Percentiles rank a stretch among this genome's conserved stretches.
phyloP scores from a whole-genome alignment of 2,113 vertebrate species.

The Cebus imitator region DNA sequence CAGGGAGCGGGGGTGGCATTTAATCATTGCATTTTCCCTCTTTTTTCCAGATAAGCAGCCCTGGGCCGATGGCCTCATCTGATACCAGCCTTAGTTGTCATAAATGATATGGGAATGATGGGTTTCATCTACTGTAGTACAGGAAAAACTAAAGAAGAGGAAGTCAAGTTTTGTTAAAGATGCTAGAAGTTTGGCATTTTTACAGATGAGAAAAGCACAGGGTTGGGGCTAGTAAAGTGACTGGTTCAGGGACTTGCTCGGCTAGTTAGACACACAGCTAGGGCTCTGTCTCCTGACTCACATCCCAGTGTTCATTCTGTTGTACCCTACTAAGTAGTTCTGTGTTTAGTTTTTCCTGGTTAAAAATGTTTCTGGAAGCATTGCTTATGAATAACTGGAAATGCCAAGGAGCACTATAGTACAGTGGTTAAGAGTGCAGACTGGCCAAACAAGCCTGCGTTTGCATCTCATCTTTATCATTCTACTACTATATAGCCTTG shows the following conservation, averaged over 20 bases:
- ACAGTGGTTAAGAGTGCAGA: neutral
- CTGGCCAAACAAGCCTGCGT: neutral
- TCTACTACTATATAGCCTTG: neutral
- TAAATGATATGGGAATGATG: constrained; percentile 74
- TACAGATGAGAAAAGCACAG: neutral
- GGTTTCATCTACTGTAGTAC: constrained; percentile 54
- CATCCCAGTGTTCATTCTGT: neutral
- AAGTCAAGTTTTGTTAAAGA: constrained; percentile 56
- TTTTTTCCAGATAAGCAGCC: constrained; percentile 49
- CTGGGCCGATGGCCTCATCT: constrained; percentile 58
- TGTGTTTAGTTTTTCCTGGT: constrained; percentile 38
- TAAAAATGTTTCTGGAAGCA: constrained; percentile 48
- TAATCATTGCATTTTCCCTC: constrained; percentile 39
- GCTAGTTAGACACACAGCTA: neutral
- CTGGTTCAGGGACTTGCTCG: neutral
- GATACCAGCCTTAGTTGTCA: constrained; percentile 59
- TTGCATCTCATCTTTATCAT: neutral
- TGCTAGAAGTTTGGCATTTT: neutral
- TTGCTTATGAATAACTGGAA: constrained; percentile 65
- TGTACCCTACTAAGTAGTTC: constrained; percentile 14
- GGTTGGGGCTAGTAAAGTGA: neutral
- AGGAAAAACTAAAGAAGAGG: constrained; percentile 13
- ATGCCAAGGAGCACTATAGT: constrained; percentile 1
- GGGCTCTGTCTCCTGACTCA: neutral
- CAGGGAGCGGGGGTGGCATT: neutral